Evolutionary conservation across 2,888 invertebrate species (phyloP).

Genomic region (Tribolium freemani): DNA sequence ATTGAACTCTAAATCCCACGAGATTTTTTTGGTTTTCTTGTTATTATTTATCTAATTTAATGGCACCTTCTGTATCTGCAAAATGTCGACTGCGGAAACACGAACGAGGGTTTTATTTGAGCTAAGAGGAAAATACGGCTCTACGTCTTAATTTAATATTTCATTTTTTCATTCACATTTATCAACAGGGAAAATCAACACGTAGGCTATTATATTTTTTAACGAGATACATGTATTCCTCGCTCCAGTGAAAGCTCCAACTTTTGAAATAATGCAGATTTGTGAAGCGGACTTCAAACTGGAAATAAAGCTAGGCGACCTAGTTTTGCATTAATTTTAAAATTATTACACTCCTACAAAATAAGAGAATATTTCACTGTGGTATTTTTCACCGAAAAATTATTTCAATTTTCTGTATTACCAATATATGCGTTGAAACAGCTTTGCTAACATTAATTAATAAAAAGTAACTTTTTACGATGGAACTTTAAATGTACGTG

Average conservation of each 20-base stretch:
- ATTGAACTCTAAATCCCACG: constrained; percentile 53
- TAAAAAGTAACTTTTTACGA: too few relatives aligned
- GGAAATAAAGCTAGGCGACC: neutral
- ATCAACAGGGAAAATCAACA: neutral
- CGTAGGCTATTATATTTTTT: neutral
- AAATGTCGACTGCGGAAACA: constrained; percentile 6
- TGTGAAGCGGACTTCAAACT: neutral
- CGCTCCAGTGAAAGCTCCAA: neutral
- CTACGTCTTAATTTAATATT: constrained; percentile 10
- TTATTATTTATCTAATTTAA: constrained; percentile 54
- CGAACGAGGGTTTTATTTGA: constrained; percentile 9
- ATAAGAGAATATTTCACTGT: neutral
- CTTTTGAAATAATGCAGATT: neutral
- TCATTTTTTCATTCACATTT: neutral
- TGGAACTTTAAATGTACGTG: too few relatives aligned
- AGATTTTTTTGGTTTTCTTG: constrained; percentile 48
- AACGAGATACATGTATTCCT: neutral
- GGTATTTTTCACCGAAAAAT: too few relatives aligned
- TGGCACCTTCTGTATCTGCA: constrained; percentile 31
- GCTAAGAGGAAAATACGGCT: neutral
- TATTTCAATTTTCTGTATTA: too few relatives aligned
- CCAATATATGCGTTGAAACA: too few relatives aligned
- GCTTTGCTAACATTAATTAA: too few relatives aligned
- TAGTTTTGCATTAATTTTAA: neutral
- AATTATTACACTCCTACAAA: neutral